Evolutionary conservation across 2,888 invertebrate species (phyloP).

Genomic region (Euzetes globulus): DNA sequence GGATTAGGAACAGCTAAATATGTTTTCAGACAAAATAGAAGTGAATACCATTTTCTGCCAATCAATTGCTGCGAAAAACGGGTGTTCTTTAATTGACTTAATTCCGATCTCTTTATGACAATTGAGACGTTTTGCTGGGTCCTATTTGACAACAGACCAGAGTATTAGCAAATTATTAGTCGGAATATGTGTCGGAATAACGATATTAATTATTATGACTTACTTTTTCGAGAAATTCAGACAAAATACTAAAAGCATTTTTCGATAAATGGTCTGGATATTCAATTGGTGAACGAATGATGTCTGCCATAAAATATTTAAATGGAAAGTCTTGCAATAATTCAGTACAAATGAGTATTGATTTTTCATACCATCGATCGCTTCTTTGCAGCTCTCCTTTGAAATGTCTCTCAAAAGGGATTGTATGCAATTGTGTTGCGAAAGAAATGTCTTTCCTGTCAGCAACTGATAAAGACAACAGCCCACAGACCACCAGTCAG

Average conservation of each 20-base stretch:
- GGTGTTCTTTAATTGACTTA: constrained; percentile 10
- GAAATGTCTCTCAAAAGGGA: constrained; percentile 8
- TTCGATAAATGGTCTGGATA: constrained; percentile 5
- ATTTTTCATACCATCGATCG: constrained; percentile 19
- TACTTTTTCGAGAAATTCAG: constrained; percentile 29
- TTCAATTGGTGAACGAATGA: constrained; percentile 9
- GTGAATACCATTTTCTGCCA: constrained; percentile 29
- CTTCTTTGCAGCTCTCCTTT: constrained; percentile 26
- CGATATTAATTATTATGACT: background rate
- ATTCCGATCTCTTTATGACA: constrained; percentile 12
- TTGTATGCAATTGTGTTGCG: background rate
- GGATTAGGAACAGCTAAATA: background rate
- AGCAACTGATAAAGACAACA: constrained; percentile 26
- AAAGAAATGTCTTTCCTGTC: constrained; percentile 8
- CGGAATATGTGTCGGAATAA: background rate
- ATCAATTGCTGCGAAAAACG: constrained; percentile 24
- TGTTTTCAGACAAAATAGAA: background rate
- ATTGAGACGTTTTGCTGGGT: constrained; percentile 17
- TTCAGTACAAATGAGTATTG: background rate
- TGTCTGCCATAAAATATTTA: background rate
- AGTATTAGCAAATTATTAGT: background rate
- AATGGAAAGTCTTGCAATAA: background rate
- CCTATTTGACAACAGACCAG: background rate
- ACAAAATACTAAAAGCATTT: constrained; percentile 15
- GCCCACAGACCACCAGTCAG: constrained; percentile 32